A percentile compares a stretch with the other conserved stretches of the same genome.
Conservation (phyloP, 2,113 vertebrate species). For the Myotis brandtii region DNA sequence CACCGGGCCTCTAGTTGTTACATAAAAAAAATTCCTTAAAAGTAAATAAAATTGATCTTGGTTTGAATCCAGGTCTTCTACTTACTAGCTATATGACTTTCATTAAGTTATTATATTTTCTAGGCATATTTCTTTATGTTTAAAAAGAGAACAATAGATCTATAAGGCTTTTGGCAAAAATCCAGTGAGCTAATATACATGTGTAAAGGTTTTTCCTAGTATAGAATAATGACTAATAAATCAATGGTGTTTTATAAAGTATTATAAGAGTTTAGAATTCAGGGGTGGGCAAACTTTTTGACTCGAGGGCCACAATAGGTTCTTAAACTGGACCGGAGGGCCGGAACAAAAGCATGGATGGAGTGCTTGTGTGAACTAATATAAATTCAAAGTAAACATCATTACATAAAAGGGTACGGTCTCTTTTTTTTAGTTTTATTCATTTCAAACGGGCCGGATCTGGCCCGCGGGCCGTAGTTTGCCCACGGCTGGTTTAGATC, state of each 20-base stretch:
- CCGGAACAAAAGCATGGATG: too few species aligned
- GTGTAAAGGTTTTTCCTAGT: not conserved
- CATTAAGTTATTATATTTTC: conserved; percentile 10
- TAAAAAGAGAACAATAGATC: conserved; percentile 14
- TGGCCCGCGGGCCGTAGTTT: too few species aligned
- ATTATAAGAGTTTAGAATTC: conserved; percentile 8
- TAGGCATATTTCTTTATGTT: not conserved
- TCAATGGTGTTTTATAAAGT: not conserved
- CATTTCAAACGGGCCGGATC: too few species aligned
- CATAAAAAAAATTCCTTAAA: not conserved
- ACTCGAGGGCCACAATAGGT: too few species aligned
- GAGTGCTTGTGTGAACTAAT: too few species aligned
- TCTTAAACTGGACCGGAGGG: too few species aligned
- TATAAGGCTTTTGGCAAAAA: conserved; percentile 26
- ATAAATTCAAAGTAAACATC: too few species aligned
- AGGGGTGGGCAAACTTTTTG: too few species aligned
- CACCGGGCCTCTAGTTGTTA: not conserved
- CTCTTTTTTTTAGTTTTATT: too few species aligned
- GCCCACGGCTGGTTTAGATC: too few species aligned
- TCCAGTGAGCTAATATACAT: not conserved
- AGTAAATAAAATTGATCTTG: not conserved
- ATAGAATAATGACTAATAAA: not conserved
- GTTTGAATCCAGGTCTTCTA: not conserved
- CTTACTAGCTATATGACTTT: not conserved
- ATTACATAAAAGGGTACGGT: too few species aligned